Evolutionary conservation across 35 echinoderm and acorn worm species (phyloP).

Genomic region (Nesometra sesokonis): DNA sequence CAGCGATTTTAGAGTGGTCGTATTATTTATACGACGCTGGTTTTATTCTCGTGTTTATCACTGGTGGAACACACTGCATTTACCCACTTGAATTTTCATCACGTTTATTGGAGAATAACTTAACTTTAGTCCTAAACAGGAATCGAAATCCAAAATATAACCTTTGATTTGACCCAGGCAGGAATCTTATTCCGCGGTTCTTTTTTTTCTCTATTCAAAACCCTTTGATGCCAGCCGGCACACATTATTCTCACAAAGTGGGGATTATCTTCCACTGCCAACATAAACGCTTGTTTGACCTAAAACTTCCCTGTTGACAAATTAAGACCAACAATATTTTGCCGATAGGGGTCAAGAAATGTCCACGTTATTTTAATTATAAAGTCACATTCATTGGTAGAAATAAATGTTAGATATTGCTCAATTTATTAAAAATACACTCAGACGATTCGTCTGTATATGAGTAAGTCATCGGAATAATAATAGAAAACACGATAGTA

Average conservation of each 20-base stretch:
- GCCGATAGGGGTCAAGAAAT: neutral
- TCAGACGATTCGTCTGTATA: neutral
- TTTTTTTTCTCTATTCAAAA: neutral
- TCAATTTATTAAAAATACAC: neutral
- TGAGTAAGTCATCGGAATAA: slow-evolving; percentile 5
- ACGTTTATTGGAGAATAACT: too few species aligned
- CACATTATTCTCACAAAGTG: neutral
- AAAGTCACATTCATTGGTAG: neutral
- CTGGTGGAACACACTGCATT: neutral
- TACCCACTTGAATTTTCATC: too few species aligned
- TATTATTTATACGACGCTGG: neutral
- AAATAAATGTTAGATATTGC: neutral
- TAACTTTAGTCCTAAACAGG: neutral
- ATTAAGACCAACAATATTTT: neutral
- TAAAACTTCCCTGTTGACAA: neutral
- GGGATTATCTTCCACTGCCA: neutral
- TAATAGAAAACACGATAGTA: slow-evolving; percentile 5
- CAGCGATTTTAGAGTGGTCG: neutral
- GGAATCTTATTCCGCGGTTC: neutral
- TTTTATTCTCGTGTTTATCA: neutral
- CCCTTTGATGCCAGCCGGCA: neutral
- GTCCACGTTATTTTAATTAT: neutral
- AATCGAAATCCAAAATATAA: neutral
- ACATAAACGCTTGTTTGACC: neutral
- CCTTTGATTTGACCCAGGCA: neutral